phyloP scores from a whole-genome alignment of 1,140 invertebrate species.

The Archivesica marissinica region DNA sequence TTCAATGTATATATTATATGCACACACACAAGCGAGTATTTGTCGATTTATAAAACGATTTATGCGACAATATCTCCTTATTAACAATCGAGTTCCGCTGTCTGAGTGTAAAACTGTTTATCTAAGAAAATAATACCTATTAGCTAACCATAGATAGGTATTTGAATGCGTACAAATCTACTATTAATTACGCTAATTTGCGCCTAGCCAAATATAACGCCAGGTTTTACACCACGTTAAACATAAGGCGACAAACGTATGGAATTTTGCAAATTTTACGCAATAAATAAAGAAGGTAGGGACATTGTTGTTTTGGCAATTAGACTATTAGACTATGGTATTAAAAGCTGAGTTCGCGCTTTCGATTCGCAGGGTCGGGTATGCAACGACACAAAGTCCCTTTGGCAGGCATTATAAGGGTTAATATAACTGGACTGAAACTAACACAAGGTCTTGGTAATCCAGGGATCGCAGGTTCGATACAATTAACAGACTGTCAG shows the following conservation, averaged over 20 bases:
- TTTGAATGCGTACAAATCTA: conserved; percentile 10
- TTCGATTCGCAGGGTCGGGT: not conserved
- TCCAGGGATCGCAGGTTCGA: too few relatives aligned
- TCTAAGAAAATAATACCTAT: conserved; percentile 44
- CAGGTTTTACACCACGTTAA: conserved; percentile 47
- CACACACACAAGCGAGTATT: not conserved
- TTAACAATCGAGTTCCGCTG: not conserved
- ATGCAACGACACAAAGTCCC: too few relatives aligned
- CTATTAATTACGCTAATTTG: conserved; percentile 43
- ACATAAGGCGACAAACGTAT: conserved; percentile 45
- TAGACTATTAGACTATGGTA: conserved; percentile 22
- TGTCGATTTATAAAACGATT: not conserved
- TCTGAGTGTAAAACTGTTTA: conserved; percentile 37
- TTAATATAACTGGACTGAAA: too few relatives aligned
- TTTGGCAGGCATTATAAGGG: too few relatives aligned
- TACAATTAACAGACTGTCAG: too few relatives aligned
- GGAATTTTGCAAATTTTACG: conserved; percentile 35
- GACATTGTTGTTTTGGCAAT: conserved; percentile 60
- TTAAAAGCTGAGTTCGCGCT: conserved; percentile 35
- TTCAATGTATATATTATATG: too few relatives aligned
- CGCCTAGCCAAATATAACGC: conserved; percentile 40
- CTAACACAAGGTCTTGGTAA: too few relatives aligned
- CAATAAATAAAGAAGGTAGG: conserved; percentile 38
- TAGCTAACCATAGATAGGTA: not conserved
- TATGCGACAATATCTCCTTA: conserved; percentile 10